phyloP scores from a whole-genome alignment of 2,113 vertebrate genomes.

The Nannospalax galili region DNA sequence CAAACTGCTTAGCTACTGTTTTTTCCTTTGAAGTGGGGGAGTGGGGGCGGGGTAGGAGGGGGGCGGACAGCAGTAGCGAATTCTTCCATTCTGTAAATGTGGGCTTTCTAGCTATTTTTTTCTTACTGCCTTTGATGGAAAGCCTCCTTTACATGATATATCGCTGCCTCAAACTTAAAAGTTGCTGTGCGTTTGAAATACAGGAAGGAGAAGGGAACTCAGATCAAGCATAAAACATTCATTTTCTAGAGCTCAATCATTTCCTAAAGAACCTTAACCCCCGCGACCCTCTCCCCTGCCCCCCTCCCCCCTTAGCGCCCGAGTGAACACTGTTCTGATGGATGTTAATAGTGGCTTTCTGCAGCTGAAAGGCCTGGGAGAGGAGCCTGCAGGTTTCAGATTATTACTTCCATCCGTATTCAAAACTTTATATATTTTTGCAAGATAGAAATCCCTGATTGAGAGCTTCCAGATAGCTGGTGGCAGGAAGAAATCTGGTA shows the following conservation, averaged over 20 bases:
- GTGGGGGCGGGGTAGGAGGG: neutral
- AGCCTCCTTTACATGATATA: neutral
- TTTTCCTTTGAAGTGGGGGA: constrained; percentile 24
- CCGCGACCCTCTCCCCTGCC: neutral
- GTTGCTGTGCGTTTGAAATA: constrained; percentile 34
- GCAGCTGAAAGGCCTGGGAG: neutral
- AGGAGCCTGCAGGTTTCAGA: neutral
- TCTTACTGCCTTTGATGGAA: constrained; percentile 10
- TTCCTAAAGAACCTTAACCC: neutral
- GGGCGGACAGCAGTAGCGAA: neutral
- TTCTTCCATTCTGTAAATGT: neutral
- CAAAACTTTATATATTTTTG: constrained; percentile 39
- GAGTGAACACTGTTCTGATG: neutral
- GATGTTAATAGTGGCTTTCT: neutral
- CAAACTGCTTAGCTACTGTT: neutral
- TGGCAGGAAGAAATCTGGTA: constrained; percentile 46
- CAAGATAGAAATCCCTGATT: constrained; percentile 56
- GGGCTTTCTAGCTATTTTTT: neutral
- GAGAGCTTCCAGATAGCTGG: constrained; percentile 29
- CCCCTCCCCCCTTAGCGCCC: neutral
- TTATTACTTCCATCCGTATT: neutral
- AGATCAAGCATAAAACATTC: neutral
- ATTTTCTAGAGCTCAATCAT: constrained; percentile 29
- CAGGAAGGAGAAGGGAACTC: constrained; percentile 36
- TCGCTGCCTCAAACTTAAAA: neutral